Percentiles rank a stretch among this genome's conserved stretches.
These are phyloP conservation scores for Thaumetopoea pityocampa DNA, from an alignment of 1,140 invertebrate species.

Conservation along the genomic window DNA sequence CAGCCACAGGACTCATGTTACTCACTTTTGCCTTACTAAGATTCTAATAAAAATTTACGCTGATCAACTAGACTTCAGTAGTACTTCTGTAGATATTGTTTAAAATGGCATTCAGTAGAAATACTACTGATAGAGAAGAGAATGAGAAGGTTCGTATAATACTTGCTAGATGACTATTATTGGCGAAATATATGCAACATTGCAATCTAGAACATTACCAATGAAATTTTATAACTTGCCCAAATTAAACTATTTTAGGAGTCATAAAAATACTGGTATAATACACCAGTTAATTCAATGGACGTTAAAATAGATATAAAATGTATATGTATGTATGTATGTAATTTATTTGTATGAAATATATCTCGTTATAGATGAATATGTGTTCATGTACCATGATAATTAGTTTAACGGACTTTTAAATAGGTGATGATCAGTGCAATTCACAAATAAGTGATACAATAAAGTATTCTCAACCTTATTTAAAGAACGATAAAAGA, in stretches of 20 bases:
- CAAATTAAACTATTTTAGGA: slow-evolving; percentile 9
- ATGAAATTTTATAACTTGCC: no score
- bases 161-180: no score
- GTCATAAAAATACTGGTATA: slow-evolving; percentile 3
- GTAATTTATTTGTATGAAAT: slow-evolving; percentile 20
- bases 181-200: no score
- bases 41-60: slow-evolving; percentile 35
- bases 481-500: slow-evolving; percentile 1
- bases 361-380: slow-evolving; percentile 10
- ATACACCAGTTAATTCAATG: slow-evolving; percentile 9
- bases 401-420: slow-evolving; percentile 38
- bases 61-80: slow-evolving; percentile 1
- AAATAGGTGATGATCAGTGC: slow-evolving; percentile 40
- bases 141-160: no score
- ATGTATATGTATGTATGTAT: slow-evolving; percentile 13
- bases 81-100: neutral
- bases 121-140: no score
- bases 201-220: no score
- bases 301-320: slow-evolving; percentile 17
- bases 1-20: slow-evolving; percentile 51
- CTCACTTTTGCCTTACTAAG: slow-evolving; percentile 52
- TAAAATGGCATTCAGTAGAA: no score
- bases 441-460: slow-evolving; percentile 16
- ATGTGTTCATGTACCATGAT: slow-evolving; percentile 18
- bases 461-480: slow-evolving; percentile 3